These are phyloP conservation scores for Mus minutoides DNA, from an alignment of 2,797 vertebrate genomes.

Conservation along the genomic window DNA sequence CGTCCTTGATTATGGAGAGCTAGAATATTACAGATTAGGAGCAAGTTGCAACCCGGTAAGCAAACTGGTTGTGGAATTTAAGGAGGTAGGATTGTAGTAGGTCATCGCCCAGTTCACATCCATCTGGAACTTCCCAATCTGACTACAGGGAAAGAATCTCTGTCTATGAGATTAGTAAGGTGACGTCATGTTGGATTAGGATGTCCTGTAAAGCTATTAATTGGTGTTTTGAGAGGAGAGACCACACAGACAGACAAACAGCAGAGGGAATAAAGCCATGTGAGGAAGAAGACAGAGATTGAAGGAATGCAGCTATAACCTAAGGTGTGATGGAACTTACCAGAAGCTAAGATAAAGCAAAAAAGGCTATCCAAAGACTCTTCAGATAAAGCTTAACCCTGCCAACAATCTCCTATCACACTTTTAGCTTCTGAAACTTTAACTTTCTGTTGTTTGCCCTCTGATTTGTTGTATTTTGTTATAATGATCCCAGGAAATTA, in stretches of 20 bases:
- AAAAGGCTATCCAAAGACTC: background rate
- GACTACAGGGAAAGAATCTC: constrained; percentile 29
- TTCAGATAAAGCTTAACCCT: background rate
- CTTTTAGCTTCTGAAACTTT: background rate
- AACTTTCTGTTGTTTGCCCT: background rate
- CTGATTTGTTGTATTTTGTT: background rate
- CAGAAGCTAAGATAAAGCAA: background rate
- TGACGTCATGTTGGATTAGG: background rate
- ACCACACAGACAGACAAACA: background rate
- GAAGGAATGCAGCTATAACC: background rate
- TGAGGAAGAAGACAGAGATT: background rate
- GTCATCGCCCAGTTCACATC: background rate
- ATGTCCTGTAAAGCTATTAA: background rate
- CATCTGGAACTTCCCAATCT: background rate
- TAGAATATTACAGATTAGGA: background rate
- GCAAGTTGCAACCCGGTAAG: background rate
- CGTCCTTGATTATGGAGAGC: background rate
- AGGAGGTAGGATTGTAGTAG: background rate
- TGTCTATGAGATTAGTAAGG: background rate
- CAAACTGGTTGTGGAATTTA: background rate
- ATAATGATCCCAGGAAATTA: background rate
- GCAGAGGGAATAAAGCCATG: background rate
- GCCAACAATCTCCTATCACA: background rate
- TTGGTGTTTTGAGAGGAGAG: background rate
- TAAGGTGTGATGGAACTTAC: background rate